Evolutionary conservation across 2,797 vertebrate genomes (phyloP), one percentile per base, ranked within the genome.

Genomic region (Dermochelys coriacea): DNA sequence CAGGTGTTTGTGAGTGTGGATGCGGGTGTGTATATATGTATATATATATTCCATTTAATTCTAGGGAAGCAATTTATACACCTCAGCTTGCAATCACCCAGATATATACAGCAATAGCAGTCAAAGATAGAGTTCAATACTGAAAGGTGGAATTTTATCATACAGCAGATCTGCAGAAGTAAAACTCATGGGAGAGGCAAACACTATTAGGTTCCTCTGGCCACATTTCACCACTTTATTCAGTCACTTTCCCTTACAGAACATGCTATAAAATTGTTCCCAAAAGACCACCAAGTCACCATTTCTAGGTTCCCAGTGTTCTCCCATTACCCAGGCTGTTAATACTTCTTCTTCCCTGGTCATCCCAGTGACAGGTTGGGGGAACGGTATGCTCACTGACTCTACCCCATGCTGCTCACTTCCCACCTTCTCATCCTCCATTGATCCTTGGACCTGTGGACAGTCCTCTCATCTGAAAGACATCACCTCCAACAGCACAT

Each of bases 21-120:
- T n/a, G n/a, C n/a, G n/a, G n/a, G n/a, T n/a, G 83, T 89, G 23
- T 88, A 91, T 91, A 51, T 95, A 91, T 82, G 19, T 21, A 68
- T 11, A 19, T 41, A 94, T 94, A 86, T 95, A 93, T 95, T 94
- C 88, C 91, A 84, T 97, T 41, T 97, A 95, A 97, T 93, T 95
- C 57, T 82, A 55, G 89, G 87, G 86, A 95, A 89, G 71, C 77
- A 91, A 55, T 93, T 93, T 93, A 92, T 54, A 91, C 93, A 86
- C 91, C 45, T 10, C 74, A 49, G 57, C 89, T 95, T 94, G 88
- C 89, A 95, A 88, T 77, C 79, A 86, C 55, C 41, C 82, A 84
- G 64, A 92, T 94, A 74, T 87, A 61, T 0, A 1, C 45, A 89
- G 49, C 71, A 55, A 49, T 86, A 68, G 31, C 79, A 79, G 75